These are phyloP conservation scores for Arctocebus calabarensis DNA, from an alignment of 2,797 vertebrate genomes.

Conservation along the genomic window DNA sequence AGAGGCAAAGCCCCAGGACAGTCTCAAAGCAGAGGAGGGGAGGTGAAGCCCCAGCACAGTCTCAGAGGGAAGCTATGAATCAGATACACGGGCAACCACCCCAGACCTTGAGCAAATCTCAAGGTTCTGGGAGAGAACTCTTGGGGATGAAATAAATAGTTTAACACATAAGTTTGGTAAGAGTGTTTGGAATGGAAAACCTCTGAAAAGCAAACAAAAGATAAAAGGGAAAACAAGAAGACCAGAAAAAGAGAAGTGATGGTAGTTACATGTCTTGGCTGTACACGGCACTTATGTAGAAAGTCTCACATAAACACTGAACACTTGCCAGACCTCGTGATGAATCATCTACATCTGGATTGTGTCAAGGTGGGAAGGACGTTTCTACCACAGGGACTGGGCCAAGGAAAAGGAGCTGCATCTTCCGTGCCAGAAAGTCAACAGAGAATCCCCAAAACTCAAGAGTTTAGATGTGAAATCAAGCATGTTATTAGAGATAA, in stretches of 20 bases:
- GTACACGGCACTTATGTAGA: background rate
- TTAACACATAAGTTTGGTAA: background rate
- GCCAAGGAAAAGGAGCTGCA: background rate
- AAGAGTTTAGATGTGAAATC: background rate
- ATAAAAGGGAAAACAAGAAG: background rate
- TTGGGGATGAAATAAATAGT: background rate
- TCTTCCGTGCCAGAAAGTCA: background rate
- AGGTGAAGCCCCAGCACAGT: background rate
- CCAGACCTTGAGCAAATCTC: background rate
- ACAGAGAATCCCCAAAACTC: background rate
- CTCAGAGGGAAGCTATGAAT: background rate
- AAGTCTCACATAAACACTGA: background rate
- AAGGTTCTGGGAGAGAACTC: background rate
- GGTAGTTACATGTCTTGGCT: background rate
- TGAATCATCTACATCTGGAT: background rate
- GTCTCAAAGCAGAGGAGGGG: background rate
- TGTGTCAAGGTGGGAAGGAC: background rate
- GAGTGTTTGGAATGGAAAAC: background rate
- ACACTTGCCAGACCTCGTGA: background rate
- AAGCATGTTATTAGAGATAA: background rate
- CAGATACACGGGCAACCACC: background rate
- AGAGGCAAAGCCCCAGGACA: background rate
- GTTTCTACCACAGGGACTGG: background rate
- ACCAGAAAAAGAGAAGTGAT: background rate
- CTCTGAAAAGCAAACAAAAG: slow-evolving; percentile 7